Evolutionary conservation across 2,888 invertebrate genomes (phyloP), one percentile per base, ranked within the genome.

Genomic region (Drosophila meridiana): DNA sequence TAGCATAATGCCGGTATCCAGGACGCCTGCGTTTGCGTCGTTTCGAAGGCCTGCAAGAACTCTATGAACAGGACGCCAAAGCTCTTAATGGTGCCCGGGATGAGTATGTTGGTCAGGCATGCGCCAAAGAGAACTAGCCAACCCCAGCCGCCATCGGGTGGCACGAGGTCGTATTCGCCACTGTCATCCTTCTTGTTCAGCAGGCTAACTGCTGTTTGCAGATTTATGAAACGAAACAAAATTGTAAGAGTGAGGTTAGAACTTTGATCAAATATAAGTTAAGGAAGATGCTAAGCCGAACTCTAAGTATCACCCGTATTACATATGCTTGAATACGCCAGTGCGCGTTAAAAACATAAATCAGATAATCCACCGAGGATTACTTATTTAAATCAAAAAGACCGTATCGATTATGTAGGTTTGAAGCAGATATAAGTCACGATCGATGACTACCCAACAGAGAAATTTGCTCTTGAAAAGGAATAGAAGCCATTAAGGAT

Each of bases 1-100:
- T 97, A 97, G 90, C 97, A 97, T 8, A 97, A 93, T 0, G 97
- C 97, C n/a, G 97, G 97, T 82, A 97, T 97, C 94, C 97, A 97
- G 0, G 97, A 95, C 0, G 97, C 96, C 9, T 95, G 95, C 0
- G 96, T 94, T 0, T 96, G 95, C 3, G 96, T 95, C 0, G 96
- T 95, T 5, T 96, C 92, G 91, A 97, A 97, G 28, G 96, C 96
- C 81, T 96, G 96, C 70, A 96, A 94, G 92, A 97, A 97, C 90
- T 97, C 97, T 45, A 97, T 95, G 88, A 97, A 95, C 0, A 98
- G 93, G 0, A 98, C 97, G 14, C 98, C 97, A 89, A 97, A 97
- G 4, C 97, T 97, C 92, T 97, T 97, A 56, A 97, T 96, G 0
- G 97, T 97, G 45, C 97, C 97, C 6, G 97, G 97, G 43, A 97